These are phyloP conservation scores for Propithecus deckenii DNA, from an alignment of 2,797 vertebrate genomes.

Conservation along the genomic window DNA sequence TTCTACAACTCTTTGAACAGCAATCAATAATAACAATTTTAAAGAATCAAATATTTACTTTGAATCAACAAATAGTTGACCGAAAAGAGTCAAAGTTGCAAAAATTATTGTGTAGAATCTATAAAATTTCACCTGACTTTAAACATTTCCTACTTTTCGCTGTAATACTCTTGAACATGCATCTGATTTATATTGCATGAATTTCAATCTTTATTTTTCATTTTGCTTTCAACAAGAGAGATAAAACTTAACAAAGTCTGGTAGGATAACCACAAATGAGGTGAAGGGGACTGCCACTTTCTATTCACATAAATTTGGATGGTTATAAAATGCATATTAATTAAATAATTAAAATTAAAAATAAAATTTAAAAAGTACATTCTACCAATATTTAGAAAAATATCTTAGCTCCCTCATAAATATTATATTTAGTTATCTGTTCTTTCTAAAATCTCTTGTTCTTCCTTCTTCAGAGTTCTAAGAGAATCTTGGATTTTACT, in stretches of 20 bases:
- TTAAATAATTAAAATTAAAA: background rate
- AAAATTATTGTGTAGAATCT: background rate
- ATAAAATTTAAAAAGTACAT: background rate
- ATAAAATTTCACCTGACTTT: background rate
- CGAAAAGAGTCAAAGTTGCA: background rate
- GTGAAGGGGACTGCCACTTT: background rate
- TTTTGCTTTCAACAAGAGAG: conserved; percentile 16
- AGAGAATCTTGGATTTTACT: background rate
- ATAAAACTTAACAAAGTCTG: background rate
- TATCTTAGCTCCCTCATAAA: background rate
- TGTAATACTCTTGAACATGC: background rate
- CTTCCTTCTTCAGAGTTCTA: background rate
- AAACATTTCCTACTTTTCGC: background rate
- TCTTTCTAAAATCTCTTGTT: background rate
- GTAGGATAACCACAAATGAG: background rate
- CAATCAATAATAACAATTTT: background rate
- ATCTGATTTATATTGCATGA: background rate
- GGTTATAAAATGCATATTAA: background rate
- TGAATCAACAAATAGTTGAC: background rate
- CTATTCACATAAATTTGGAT: background rate
- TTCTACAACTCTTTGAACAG: background rate
- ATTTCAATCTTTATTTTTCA: background rate
- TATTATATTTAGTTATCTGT: background rate
- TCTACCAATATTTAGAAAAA: background rate
- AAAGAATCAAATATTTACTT: background rate